Percentiles rank a stretch among this genome's conserved stretches.
phyloP scores from a whole-genome alignment of 2,113 vertebrate species.

The Propithecus coquereli region DNA sequence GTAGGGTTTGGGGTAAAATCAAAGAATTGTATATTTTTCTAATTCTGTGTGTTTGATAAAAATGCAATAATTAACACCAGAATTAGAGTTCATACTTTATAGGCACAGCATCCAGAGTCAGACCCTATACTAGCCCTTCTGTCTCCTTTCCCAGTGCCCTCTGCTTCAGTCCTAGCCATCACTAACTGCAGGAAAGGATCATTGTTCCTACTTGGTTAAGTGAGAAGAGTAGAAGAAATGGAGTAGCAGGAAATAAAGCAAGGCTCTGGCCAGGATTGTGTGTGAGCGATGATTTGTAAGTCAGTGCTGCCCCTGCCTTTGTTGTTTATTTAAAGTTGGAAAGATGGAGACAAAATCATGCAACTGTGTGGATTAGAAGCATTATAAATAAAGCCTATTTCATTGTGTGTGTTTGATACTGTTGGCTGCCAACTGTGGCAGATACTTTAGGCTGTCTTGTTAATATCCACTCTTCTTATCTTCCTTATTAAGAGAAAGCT shows the following conservation, averaged over 20 bases:
- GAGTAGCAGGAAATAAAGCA: neutral
- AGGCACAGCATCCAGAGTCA: neutral
- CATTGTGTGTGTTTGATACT: neutral
- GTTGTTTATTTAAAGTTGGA: neutral
- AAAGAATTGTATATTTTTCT: neutral
- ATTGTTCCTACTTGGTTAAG: neutral
- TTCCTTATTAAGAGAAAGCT: neutral
- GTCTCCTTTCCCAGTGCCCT: neutral
- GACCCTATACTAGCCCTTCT: neutral
- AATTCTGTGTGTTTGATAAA: neutral
- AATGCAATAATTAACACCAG: neutral
- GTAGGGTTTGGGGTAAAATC: neutral
- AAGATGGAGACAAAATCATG: neutral
- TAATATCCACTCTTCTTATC: neutral
- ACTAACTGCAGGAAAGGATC: neutral
- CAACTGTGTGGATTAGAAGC: neutral
- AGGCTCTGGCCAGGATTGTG: neutral
- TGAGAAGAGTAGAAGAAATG: neutral
- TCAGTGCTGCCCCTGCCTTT: neutral
- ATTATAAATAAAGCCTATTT: neutral
- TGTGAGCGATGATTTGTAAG: neutral
- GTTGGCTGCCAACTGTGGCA: neutral
- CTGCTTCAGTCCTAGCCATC: neutral
- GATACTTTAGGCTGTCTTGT: neutral
- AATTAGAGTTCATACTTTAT: neutral